These are phyloP conservation scores for Arenaria interpres DNA, from an alignment of 2,113 vertebrate species.

Conservation along the genomic window DNA sequence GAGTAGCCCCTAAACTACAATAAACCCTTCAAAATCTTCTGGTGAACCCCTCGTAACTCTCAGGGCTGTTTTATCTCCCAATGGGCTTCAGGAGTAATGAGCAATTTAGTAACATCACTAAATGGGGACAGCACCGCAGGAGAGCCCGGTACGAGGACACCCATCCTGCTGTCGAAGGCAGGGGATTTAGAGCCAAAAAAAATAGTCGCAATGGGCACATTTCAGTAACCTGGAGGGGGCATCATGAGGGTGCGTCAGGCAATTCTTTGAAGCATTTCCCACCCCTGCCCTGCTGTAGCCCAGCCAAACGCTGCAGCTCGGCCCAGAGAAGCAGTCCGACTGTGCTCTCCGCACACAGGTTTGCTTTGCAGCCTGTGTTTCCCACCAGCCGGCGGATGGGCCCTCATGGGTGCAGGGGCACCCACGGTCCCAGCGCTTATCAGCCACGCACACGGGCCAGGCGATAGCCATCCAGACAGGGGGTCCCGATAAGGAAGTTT, in stretches of 20 bases:
- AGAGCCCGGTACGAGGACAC: background rate
- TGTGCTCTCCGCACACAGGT: background rate
- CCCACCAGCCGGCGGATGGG: background rate
- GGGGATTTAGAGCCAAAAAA: background rate
- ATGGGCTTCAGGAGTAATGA: background rate
- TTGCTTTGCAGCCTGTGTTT: background rate
- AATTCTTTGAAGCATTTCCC: background rate
- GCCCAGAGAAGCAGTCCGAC: background rate
- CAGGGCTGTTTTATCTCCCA: background rate
- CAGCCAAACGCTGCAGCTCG: background rate
- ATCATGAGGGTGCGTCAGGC: background rate
- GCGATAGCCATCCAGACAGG: background rate
- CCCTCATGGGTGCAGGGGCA: background rate
- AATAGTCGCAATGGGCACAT: background rate
- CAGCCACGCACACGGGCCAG: accelerated
- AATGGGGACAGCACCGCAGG: background rate
- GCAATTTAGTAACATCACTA: background rate
- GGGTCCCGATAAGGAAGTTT: background rate
- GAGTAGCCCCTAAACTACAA: background rate
- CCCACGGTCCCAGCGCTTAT: accelerated
- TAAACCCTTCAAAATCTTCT: background rate
- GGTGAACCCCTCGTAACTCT: background rate
- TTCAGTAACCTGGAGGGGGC: background rate
- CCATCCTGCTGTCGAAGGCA: accelerated
- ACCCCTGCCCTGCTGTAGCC: background rate